Evolutionary conservation across 2,797 vertebrate genomes (phyloP).

Genomic region (Melanotaenia boesemani): DNA sequence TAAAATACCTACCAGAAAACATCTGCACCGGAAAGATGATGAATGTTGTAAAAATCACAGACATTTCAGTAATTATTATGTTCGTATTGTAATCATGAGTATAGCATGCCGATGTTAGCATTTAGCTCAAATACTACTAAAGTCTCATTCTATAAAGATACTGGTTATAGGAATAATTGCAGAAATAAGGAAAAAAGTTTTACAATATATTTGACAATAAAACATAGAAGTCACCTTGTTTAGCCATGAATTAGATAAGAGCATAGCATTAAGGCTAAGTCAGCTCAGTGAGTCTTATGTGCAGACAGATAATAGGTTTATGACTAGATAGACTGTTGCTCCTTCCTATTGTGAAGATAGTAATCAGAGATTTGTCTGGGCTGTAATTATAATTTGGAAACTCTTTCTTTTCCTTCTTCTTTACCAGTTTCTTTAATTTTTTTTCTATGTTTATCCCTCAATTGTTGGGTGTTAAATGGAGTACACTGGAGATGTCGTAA

Average conservation of each 20-base stretch:
- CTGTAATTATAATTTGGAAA: conserved; percentile 10
- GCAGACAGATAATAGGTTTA: conserved; percentile 31
- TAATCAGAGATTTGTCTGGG: neutral
- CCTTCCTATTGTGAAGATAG: conserved; percentile 23
- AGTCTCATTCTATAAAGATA: neutral
- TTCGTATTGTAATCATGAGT: neutral
- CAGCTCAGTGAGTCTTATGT: neutral
- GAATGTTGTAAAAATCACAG: neutral
- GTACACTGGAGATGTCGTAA: conserved; percentile 36
- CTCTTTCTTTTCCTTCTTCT: neutral
- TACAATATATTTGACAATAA: neutral
- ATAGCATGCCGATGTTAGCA: neutral
- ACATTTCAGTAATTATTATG: neutral
- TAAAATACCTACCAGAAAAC: neutral
- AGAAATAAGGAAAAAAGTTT: neutral
- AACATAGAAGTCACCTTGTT: neutral
- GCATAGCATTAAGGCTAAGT: neutral
- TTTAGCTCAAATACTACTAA: neutral
- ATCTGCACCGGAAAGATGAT: too few species aligned
- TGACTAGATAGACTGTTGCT: conserved; percentile 23
- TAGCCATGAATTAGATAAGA: neutral
- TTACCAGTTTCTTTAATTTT: neutral
- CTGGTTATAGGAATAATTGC: neutral
- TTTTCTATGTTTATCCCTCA: conserved; percentile 1
- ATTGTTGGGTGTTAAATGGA: conserved; percentile 20